A percentile compares a stretch with the other conserved stretches of the same genome.
phyloP scores from a whole-genome alignment of 2,888 invertebrate species.

The Netelia inedita region DNA sequence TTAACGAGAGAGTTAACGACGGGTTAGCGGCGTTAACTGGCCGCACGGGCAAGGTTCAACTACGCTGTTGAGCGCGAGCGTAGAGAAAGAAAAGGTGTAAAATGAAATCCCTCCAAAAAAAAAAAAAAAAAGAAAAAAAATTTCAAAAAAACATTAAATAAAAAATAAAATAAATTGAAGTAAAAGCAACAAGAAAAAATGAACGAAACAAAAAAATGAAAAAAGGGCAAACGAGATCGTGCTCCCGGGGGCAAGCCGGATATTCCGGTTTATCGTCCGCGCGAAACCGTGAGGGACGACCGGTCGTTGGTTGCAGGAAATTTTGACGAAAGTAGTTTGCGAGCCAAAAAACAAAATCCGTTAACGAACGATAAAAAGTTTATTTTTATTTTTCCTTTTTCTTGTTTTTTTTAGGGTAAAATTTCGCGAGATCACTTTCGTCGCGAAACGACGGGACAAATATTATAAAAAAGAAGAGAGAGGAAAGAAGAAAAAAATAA shows the following conservation, averaged over 20 bases:
- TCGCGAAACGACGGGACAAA: slow-evolving; percentile 17
- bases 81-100: background rate
- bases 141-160: background rate
- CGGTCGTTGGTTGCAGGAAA: slow-evolving; percentile 6
- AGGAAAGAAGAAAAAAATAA: too few species aligned
- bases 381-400: slow-evolving; percentile 15
- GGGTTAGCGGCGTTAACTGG: slow-evolving; percentile 70
- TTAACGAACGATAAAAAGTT: background rate
- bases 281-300: background rate
- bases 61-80: background rate
- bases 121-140: slow-evolving; percentile 20
- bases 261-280: slow-evolving; percentile 23
- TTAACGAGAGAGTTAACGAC: slow-evolving; percentile 77
- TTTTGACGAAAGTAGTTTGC: background rate
- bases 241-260: background rate
- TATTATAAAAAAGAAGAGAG: background rate
- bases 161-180: slow-evolving; percentile 13
- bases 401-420: slow-evolving; percentile 7
- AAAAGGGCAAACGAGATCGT: slow-evolving; percentile 15
- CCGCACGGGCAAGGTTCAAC: slow-evolving; percentile 56
- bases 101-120: background rate
- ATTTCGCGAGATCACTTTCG: background rate
- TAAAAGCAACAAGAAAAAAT: slow-evolving; percentile 5
- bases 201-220: slow-evolving; percentile 11
- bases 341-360: background rate